Conservation (phyloP, 2,888 invertebrate species). For the Ormyrus labotus region DNA sequence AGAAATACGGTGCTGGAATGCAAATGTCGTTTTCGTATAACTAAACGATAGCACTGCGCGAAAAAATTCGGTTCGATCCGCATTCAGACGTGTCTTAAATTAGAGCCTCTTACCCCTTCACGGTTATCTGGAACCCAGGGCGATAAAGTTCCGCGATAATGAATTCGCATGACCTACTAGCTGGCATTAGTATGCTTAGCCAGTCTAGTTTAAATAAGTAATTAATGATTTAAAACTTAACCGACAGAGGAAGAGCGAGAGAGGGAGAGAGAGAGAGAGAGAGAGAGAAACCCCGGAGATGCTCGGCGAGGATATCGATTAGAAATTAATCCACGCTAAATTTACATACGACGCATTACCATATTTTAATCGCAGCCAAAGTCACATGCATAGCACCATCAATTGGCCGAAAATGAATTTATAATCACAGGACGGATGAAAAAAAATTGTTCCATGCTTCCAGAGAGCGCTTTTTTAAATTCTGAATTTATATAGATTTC, state of each 20-base stretch:
- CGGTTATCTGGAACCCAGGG: conserved; percentile 37
- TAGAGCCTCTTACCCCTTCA: conserved; percentile 18
- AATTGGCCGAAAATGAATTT: background rate
- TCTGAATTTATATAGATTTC: conserved; percentile 4
- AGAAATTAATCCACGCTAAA: conserved; percentile 29
- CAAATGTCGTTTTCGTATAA: too few species aligned
- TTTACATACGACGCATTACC: conserved; percentile 27
- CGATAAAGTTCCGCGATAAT: conserved; percentile 50
- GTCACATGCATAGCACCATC: background rate
- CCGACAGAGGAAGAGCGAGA: background rate
- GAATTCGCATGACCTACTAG: conserved; percentile 54
- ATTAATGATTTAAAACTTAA: conserved; percentile 49
- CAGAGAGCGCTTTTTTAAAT: conserved; percentile 1
- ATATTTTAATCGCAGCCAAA: conserved; percentile 34
- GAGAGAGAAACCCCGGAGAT: background rate
- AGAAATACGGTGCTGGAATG: too few species aligned
- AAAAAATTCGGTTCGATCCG: conserved; percentile 46
- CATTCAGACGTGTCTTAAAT: conserved; percentile 48
- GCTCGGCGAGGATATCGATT: conserved; percentile 25
- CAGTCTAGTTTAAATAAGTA: conserved; percentile 49
- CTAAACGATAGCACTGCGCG: background rate
- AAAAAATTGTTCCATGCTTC: background rate
- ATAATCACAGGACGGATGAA: background rate
- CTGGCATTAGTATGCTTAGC: conserved; percentile 42
- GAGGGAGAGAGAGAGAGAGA: too few species aligned